Evolutionary conservation across 2,113 vertebrate species (phyloP).

Genomic region (Heptranchias perlo): DNA sequence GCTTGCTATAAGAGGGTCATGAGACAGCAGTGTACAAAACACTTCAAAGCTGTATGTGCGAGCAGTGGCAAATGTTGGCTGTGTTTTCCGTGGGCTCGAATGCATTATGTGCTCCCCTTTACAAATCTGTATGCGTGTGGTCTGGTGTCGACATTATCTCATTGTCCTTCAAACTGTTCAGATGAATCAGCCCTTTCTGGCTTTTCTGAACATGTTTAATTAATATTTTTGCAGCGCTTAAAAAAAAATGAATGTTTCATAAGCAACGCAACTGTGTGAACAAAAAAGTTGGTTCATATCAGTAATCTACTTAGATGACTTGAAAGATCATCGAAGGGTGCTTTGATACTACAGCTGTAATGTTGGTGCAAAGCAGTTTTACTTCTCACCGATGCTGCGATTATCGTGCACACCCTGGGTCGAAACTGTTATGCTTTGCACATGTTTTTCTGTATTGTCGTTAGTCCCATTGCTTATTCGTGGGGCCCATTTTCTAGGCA

Average conservation of each 20-base stretch:
- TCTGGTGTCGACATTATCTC: not conserved
- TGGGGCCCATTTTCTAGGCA: not conserved
- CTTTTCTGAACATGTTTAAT: conserved; percentile 9
- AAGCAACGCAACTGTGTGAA: not conserved
- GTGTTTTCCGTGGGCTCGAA: not conserved
- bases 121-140: not conserved
- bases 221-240: not conserved
- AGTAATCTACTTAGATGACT: not conserved
- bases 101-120: not conserved
- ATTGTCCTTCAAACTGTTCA: not conserved
- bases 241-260: not conserved
- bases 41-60: not conserved
- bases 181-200: not conserved
- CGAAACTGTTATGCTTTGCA: not conserved
- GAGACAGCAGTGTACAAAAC: not conserved
- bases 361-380: not conserved
- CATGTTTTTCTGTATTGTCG: not conserved
- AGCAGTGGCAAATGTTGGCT: not conserved
- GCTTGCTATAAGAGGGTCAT: not conserved
- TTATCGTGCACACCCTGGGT: not conserved
- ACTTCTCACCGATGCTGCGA: not conserved
- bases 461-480: not conserved
- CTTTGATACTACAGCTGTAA: not conserved
- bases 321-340: not conserved
- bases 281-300: not conserved